These are phyloP conservation scores for Clarias pachynema DNA, from an alignment of 2,797 vertebrate species.

Conservation along the genomic window DNA sequence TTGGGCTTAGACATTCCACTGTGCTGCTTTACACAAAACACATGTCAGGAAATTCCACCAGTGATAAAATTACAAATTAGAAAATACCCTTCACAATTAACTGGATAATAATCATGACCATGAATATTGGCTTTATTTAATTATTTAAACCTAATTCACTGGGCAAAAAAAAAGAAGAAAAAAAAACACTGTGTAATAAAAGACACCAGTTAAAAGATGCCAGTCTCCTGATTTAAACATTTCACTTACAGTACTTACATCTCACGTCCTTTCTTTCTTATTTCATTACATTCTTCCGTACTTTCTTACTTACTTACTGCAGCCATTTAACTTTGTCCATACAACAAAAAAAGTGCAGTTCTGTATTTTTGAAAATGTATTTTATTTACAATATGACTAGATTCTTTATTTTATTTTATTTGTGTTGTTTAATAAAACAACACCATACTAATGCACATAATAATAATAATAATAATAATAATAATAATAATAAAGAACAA, in stretches of 20 bases:
- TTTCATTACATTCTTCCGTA: background rate
- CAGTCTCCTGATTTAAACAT: background rate
- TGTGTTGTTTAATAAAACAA: too few relatives aligned
- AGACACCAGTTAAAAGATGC: background rate
- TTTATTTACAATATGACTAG: background rate
- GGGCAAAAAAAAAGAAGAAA: background rate
- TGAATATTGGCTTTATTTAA: background rate
- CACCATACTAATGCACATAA: too few relatives aligned
- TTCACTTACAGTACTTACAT: too few relatives aligned
- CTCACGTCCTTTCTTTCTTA: background rate
- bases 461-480: background rate
- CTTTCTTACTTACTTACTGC: background rate
- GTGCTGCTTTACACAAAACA: background rate
- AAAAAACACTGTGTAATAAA: background rate
- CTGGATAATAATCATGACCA: background rate
- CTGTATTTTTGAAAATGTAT: background rate
- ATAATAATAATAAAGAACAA: background rate
- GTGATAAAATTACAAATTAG: background rate
- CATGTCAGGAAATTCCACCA: background rate
- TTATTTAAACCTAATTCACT: background rate
- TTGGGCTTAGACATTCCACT: background rate
- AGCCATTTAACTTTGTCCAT: background rate
- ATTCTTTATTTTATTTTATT: too few relatives aligned
- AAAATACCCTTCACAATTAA: background rate
- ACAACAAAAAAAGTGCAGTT: background rate